Evolutionary conservation across 2,888 invertebrate genomes (phyloP).

Genomic region (Danaus chrysippus): DNA sequence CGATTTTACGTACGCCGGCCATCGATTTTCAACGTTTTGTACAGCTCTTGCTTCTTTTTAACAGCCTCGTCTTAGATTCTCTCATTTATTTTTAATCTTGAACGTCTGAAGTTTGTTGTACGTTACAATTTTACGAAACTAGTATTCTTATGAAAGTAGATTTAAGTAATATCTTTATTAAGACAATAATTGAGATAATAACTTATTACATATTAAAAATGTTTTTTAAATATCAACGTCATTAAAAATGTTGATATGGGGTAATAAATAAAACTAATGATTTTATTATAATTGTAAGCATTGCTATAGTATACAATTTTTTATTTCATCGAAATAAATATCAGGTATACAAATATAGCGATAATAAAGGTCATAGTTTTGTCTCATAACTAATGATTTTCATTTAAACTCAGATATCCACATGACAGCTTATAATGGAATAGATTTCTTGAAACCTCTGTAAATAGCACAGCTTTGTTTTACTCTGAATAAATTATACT

Average conservation of each 20-base stretch:
- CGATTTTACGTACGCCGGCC: slow-evolving; percentile 65
- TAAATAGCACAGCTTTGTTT: slow-evolving; percentile 23
- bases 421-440: slow-evolving; percentile 19
- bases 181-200: neutral
- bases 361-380: neutral
- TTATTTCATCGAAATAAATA: neutral
- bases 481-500: slow-evolving; percentile 23
- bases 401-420: slow-evolving; percentile 10
- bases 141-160: neutral
- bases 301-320: neutral
- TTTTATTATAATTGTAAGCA: too few species aligned
- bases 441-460: slow-evolving; percentile 21
- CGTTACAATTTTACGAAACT: neutral
- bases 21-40: slow-evolving; percentile 61
- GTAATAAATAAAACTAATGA: too few species aligned
- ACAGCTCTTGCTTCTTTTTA: slow-evolving; percentile 57
- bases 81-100: slow-evolving; percentile 40
- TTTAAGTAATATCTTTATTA: neutral
- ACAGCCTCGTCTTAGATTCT: slow-evolving; percentile 50
- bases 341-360: neutral
- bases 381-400: neutral
- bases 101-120: slow-evolving; percentile 4
- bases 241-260: too few species aligned
- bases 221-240: too few species aligned
- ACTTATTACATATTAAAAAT: neutral